phyloP scores from a whole-genome alignment of 2,113 vertebrate genomes.

The Benitochromis conjunctus region DNA sequence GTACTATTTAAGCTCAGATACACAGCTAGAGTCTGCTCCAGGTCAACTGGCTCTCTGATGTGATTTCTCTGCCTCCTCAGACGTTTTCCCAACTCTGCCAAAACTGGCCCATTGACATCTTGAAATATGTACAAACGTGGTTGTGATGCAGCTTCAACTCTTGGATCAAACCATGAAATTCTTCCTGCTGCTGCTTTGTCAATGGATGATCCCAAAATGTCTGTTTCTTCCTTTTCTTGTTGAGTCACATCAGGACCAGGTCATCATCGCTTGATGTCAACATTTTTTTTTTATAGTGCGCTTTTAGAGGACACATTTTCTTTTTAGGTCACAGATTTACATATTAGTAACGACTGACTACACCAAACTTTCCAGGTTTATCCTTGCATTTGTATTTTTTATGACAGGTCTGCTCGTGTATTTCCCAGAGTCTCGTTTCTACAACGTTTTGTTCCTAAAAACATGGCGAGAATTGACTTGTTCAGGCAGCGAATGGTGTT shows the following conservation, averaged over 20 bases:
- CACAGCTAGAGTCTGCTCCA: neutral
- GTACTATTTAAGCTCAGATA: neutral
- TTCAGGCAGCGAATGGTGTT: neutral
- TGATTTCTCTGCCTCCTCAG: neutral
- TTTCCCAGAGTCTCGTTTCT: neutral
- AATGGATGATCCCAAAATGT: neutral
- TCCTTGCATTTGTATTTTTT: neutral
- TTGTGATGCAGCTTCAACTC: neutral
- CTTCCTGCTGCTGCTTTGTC: neutral
- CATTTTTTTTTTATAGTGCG: neutral
- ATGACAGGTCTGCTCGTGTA: fast-evolving
- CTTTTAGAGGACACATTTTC: neutral
- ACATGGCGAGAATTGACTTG: neutral
- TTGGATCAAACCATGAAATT: neutral
- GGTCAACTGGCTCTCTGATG: neutral
- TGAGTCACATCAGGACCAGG: neutral
- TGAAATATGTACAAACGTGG: neutral
- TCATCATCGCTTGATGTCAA: neutral
- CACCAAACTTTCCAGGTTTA: neutral
- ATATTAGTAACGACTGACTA: neutral
- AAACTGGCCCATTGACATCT: neutral
- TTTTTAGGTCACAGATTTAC: neutral
- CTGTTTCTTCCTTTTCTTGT: neutral
- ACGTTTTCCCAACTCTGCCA: neutral
- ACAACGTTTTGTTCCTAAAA: neutral